Conservation (phyloP, 2,888 invertebrate species). For the Lagria hirta region DNA sequence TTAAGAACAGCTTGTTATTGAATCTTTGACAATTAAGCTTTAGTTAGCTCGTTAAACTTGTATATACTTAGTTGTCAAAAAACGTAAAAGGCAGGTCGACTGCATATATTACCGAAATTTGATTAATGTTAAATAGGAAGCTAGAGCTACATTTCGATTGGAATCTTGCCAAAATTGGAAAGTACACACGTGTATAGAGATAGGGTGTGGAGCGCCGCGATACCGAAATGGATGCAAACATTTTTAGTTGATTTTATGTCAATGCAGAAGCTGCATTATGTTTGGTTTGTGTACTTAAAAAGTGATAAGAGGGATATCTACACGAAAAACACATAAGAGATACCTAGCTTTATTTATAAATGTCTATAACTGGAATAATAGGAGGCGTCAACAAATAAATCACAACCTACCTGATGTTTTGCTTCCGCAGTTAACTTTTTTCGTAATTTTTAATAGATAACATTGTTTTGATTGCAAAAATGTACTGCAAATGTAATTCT, state of each 20-base stretch:
- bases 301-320: constrained; percentile 14
- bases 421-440: constrained; percentile 13
- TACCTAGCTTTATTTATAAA: constrained; percentile 13
- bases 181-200: constrained; percentile 7
- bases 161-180: constrained; percentile 15
- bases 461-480: constrained; percentile 1
- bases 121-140: constrained; percentile 17
- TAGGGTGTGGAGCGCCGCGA: no score
- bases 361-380: constrained; percentile 19
- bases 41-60: constrained; percentile 9
- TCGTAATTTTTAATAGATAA: constrained; percentile 7
- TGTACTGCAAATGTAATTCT: no score
- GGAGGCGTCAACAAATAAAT: constrained; percentile 19
- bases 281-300: constrained; percentile 8
- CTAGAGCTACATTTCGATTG: constrained; percentile 12
- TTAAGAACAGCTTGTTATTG: constrained; percentile 10
- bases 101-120: constrained; percentile 13
- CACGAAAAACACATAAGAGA: constrained; percentile 13
- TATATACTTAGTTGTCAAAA: constrained; percentile 8
- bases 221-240: no score
- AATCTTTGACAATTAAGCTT: constrained; percentile 7
- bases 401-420: constrained; percentile 16
- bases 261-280: constrained; percentile 1
- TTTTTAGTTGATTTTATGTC: constrained; percentile 1
- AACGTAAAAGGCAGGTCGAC: constrained; percentile 4